Evolutionary conservation across 1,140 invertebrate genomes (phyloP).

Genomic region (Homalodisca vitripennis): DNA sequence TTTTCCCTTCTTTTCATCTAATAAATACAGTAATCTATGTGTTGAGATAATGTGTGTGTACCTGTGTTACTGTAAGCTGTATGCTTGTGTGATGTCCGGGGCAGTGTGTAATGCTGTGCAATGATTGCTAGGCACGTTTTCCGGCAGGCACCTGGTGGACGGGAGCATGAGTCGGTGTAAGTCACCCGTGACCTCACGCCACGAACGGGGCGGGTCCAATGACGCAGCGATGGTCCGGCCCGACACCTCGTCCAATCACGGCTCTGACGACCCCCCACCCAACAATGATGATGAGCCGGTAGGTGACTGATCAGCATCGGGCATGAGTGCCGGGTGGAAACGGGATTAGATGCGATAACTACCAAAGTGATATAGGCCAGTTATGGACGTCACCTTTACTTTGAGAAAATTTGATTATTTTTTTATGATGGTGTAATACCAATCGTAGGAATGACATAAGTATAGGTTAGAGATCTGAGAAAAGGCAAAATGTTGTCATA

Average conservation of each 20-base stretch:
- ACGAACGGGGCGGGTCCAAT: constrained; percentile 41
- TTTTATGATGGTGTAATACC: too few species aligned
- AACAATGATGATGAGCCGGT: constrained; percentile 39
- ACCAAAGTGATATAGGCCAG: too few species aligned
- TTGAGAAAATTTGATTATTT: too few species aligned
- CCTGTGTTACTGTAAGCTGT: too few species aligned
- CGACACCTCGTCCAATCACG: constrained; percentile 20
- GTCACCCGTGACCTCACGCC: constrained; percentile 39
- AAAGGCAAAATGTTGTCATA: too few species aligned
- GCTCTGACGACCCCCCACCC: constrained; percentile 5
- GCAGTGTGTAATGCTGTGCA: not conserved
- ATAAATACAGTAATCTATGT: not conserved
- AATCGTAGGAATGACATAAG: too few species aligned
- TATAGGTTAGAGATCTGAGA: too few species aligned
- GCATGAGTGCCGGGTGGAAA: too few species aligned
- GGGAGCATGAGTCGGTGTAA: constrained; percentile 42
- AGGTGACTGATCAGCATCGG: too few species aligned
- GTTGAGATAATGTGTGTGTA: not conserved
- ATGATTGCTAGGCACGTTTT: not conserved
- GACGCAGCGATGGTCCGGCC: constrained; percentile 32
- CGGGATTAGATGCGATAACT: too few species aligned
- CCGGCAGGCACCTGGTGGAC: constrained; percentile 31
- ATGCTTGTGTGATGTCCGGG: too few species aligned
- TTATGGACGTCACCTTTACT: too few species aligned
- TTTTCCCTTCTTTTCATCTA: not conserved